Conservation (phyloP, 2,888 invertebrate species). For the Archaeoteleia sp. region DNA sequence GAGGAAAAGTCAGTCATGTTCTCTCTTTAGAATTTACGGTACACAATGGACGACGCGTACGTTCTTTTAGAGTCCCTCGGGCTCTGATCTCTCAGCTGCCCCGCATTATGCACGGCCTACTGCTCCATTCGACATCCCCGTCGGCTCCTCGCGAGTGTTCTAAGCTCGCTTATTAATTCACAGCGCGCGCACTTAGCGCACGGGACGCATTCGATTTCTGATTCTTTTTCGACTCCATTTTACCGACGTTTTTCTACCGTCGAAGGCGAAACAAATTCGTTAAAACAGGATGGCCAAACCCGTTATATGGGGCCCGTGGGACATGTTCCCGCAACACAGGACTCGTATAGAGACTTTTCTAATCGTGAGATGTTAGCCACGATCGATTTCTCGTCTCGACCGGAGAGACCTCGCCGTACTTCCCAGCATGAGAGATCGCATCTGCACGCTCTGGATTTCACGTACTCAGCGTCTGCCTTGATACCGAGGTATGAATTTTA, state of each 20-base stretch:
- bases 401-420: slow-evolving; percentile 29
- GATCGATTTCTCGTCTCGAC: slow-evolving; percentile 53
- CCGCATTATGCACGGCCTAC: slow-evolving; percentile 68
- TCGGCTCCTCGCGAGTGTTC: slow-evolving; percentile 55
- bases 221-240: slow-evolving; percentile 6
- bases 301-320: slow-evolving; percentile 42
- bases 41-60: slow-evolving; percentile 47
- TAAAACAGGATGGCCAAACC: slow-evolving; percentile 18
- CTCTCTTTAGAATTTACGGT: slow-evolving; percentile 49
- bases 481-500: slow-evolving; percentile 42
- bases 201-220: slow-evolving; percentile 20
- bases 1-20: slow-evolving; percentile 56
- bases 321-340: slow-evolving; percentile 25
- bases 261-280: slow-evolving; percentile 25
- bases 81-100: slow-evolving; percentile 66
- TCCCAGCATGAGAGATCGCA: slow-evolving; percentile 46
- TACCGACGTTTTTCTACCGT: slow-evolving; percentile 11
- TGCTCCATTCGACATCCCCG: slow-evolving; percentile 65
- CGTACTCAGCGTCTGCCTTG: slow-evolving; percentile 40
- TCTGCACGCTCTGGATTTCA: slow-evolving; percentile 50
- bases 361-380: slow-evolving; percentile 53
- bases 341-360: slow-evolving; percentile 40
- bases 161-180: slow-evolving; percentile 72
- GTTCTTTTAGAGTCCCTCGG: slow-evolving; percentile 52
- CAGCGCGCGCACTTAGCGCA: slow-evolving; percentile 54